Percentiles rank a stretch among this genome's conserved stretches.
These are phyloP conservation scores for Hippotragus niger DNA, from an alignment of 2,113 vertebrate genomes.

Conservation along the genomic window DNA sequence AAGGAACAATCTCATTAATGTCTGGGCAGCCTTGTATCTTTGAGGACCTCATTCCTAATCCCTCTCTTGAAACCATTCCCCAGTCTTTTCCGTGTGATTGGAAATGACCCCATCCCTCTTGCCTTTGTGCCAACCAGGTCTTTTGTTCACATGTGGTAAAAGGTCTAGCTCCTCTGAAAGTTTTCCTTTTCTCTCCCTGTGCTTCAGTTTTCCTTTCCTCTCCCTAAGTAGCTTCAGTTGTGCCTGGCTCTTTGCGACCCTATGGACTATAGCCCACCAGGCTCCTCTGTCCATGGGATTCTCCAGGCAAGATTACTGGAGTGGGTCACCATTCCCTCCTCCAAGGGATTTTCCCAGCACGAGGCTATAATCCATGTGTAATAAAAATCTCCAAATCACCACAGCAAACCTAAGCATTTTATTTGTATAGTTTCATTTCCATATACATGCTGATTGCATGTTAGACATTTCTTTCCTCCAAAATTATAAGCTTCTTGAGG, in stretches of 20 bases:
- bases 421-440: background rate
- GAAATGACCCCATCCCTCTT: background rate
- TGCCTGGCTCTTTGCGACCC: fast-evolving
- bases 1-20: background rate
- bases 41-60: background rate
- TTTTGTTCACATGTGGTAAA: background rate
- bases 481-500: background rate
- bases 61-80: background rate
- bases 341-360: background rate
- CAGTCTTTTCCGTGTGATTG: background rate
- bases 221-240: background rate
- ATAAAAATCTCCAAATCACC: background rate
- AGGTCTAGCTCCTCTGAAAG: background rate
- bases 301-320: background rate
- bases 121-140: background rate
- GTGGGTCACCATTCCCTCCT: background rate
- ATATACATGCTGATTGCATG: background rate
- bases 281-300: background rate
- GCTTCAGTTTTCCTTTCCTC: background rate
- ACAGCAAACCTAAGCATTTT: background rate
- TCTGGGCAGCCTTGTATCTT: background rate
- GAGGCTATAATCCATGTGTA: background rate
- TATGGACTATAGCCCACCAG: background rate
- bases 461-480: background rate
- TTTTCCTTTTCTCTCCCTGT: background rate